Conservation (phyloP, 2,888 invertebrate genomes). For the Ophion obscuratus region DNA sequence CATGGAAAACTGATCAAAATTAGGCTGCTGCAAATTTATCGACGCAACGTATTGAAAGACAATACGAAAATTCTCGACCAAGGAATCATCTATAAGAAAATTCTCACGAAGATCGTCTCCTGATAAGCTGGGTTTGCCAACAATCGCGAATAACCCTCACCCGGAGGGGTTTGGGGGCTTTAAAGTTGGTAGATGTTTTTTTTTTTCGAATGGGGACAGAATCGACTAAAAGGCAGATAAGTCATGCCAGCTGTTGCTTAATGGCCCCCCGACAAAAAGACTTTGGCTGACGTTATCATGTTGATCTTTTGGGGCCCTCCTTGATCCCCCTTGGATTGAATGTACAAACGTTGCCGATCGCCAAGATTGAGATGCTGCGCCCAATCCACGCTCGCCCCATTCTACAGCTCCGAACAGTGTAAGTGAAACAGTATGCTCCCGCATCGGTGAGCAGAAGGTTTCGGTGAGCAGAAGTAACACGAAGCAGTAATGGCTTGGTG, state of each 20-base stretch:
- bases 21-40: not conserved
- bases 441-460: not conserved
- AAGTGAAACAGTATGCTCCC: slow-evolving; percentile 7
- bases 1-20: too few species aligned
- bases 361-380: slow-evolving; percentile 16
- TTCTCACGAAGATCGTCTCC: slow-evolving; percentile 22
- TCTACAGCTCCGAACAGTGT: not conserved
- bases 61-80: not conserved
- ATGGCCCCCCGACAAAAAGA: slow-evolving; percentile 73
- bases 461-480: not conserved
- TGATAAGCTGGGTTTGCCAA: not conserved
- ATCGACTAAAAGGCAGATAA: slow-evolving; percentile 61
- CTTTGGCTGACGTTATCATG: slow-evolving; percentile 76
- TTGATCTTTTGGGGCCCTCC: slow-evolving; percentile 70
- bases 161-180: not conserved
- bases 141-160: not conserved
- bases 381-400: not conserved
- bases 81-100: not conserved
- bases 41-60: not conserved
- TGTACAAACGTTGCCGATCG: not conserved
- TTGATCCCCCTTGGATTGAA: not conserved
- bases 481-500: not conserved
- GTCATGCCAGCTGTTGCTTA: slow-evolving; percentile 75
- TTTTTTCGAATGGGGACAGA: not conserved
- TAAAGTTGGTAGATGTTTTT: not conserved